A percentile compares a stretch with the other conserved stretches of the same genome.
phyloP scores from a whole-genome alignment of 1,140 invertebrate species.

The Hyles vespertilio region DNA sequence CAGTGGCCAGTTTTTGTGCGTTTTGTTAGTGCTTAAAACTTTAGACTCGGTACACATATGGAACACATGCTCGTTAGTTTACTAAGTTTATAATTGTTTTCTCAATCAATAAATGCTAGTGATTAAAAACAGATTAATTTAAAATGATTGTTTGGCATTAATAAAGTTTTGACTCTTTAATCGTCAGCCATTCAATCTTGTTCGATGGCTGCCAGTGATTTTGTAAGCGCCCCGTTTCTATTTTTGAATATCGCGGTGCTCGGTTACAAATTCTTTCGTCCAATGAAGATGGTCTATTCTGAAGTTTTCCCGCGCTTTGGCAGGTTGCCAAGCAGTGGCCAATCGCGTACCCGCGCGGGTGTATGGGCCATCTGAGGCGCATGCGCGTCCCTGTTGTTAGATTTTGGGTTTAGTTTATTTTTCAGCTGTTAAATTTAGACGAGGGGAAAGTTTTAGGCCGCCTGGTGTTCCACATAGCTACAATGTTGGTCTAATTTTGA shows the following conservation, averaged over 20 bases:
- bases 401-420: constrained; percentile 22
- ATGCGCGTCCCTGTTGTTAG: constrained; percentile 27
- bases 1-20: constrained; percentile 15
- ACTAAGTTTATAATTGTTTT: no score
- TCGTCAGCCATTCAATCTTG: not conserved
- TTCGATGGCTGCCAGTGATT: constrained; percentile 27
- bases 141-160: no score
- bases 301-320: constrained; percentile 67
- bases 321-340: constrained; percentile 51
- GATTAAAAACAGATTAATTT: no score
- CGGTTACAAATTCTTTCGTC: constrained; percentile 55
- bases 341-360: constrained; percentile 54
- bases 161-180: no score
- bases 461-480: constrained; percentile 15
- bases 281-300: constrained; percentile 48
- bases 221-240: constrained; percentile 60
- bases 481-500: no score
- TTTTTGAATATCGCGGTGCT: constrained; percentile 75
- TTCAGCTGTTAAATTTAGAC: constrained; percentile 36
- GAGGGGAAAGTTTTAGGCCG: constrained; percentile 14
- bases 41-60: no score
- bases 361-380: constrained; percentile 40
- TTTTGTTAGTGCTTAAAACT: no score
- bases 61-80: no score
- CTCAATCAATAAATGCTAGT: no score